Conservation (phyloP, 1,140 invertebrate genomes). For the Bombus superbus region DNA sequence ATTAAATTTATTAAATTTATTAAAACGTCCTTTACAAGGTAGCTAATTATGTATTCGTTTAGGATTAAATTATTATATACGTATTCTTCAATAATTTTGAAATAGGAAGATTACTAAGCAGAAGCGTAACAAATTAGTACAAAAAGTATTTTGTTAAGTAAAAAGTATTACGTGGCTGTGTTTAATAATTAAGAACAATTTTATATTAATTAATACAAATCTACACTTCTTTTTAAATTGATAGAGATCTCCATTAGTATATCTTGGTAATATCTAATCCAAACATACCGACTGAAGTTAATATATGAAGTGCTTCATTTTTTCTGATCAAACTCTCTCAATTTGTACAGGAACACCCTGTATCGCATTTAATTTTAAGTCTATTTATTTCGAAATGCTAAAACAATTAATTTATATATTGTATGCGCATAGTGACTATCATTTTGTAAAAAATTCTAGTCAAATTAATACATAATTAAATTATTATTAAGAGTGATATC, state of each 20-base stretch:
- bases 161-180: constrained; percentile 67
- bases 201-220: constrained; percentile 26
- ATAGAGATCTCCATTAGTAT: not conserved
- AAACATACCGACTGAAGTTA: not conserved
- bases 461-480: not conserved
- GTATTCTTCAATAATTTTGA: not conserved
- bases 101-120: not conserved
- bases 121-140: not conserved
- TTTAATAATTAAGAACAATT: constrained; percentile 55
- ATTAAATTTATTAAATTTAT: constrained; percentile 29
- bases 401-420: not conserved
- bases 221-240: constrained; percentile 10
- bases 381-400: not conserved
- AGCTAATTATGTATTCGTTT: constrained; percentile 38
- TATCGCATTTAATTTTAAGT: not conserved
- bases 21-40: constrained; percentile 35
- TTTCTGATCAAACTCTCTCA: not conserved
- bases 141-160: constrained; percentile 19
- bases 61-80: constrained; percentile 7
- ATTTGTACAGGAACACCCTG: not conserved
- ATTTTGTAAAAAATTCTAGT: constrained; percentile 13
- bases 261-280: not conserved
- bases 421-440: not conserved
- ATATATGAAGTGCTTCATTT: not conserved
- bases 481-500: constrained; percentile 73